Percentiles rank a stretch among this genome's conserved stretches.
Evolutionary conservation across 2,888 invertebrate genomes (phyloP).

Genomic region (Heteromyza rotundicornis): DNA sequence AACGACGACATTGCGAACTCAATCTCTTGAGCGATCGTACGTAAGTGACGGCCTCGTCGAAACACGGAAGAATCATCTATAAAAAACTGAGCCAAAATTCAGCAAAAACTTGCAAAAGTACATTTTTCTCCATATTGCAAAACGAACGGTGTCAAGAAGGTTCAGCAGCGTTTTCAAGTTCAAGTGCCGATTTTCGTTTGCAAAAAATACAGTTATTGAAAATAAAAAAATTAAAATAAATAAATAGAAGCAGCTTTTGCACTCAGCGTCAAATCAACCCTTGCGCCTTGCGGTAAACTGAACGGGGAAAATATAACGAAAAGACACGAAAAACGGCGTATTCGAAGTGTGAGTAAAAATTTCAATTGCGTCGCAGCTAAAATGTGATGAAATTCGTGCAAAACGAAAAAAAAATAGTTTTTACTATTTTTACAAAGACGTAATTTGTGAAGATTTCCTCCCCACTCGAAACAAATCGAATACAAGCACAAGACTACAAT

Average conservation of each 20-base stretch:
- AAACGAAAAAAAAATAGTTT: neutral
- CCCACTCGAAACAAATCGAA: neutral
- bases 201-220: too few relatives aligned
- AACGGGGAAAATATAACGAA: too few relatives aligned
- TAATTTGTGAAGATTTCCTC: neutral
- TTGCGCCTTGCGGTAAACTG: too few relatives aligned
- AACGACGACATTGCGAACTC: constrained; percentile 53
- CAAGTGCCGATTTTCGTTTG: too few relatives aligned
- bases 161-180: too few relatives aligned
- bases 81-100: neutral
- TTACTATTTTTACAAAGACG: neutral
- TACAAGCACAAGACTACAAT: neutral
- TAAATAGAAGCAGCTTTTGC: too few relatives aligned
- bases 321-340: too few relatives aligned
- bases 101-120: too few relatives aligned
- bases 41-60: constrained; percentile 19
- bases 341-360: constrained; percentile 44
- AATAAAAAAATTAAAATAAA: too few relatives aligned
- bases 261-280: too few relatives aligned
- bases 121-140: too few relatives aligned
- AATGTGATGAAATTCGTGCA: constrained; percentile 11
- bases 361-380: constrained; percentile 57
- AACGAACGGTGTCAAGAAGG: too few relatives aligned
- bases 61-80: neutral
- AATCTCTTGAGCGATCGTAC: constrained; percentile 56